Evolutionary conservation across 2,888 invertebrate species (phyloP).

Genomic region (Lasioglossum morio): DNA sequence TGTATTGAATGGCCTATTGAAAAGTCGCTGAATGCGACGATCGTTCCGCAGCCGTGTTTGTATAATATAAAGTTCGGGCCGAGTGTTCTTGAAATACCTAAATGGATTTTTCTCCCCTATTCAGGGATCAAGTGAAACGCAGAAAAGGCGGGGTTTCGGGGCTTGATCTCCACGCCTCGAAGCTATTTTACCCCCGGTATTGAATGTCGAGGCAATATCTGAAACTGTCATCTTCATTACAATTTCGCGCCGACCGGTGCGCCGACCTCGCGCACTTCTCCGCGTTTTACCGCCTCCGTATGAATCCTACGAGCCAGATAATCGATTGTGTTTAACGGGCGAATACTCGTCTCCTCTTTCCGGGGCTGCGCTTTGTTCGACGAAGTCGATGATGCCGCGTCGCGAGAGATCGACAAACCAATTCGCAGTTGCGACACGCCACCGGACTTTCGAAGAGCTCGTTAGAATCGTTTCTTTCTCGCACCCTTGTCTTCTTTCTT

Average conservation of each 20-base stretch:
- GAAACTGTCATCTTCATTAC: slow-evolving; percentile 55
- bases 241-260: slow-evolving; percentile 23
- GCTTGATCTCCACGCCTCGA: slow-evolving; percentile 33
- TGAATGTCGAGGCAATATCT: slow-evolving; percentile 47
- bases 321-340: slow-evolving; percentile 29
- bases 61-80: slow-evolving; percentile 17
- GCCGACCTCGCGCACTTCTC: slow-evolving; percentile 34
- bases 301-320: slow-evolving; percentile 30
- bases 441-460: slow-evolving; percentile 5
- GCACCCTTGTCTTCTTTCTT: not conserved
- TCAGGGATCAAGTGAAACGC: slow-evolving; percentile 15
- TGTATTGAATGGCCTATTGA: slow-evolving; percentile 10
- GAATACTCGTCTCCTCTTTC: not conserved
- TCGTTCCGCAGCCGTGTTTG: slow-evolving; percentile 13
- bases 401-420: not conserved
- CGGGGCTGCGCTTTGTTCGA: not conserved
- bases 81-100: slow-evolving; percentile 31
- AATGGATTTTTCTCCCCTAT: slow-evolving; percentile 37
- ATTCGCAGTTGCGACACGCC: not conserved
- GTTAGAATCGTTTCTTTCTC: slow-evolving; percentile 10
- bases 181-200: slow-evolving; percentile 28
- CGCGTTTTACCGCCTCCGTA: not conserved
- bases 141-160: slow-evolving; percentile 21
- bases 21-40: slow-evolving; percentile 1
- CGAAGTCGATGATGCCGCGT: not conserved